These are phyloP conservation scores for Platycheirus albimanus DNA, from an alignment of 2,888 invertebrate genomes.

Conservation along the genomic window DNA sequence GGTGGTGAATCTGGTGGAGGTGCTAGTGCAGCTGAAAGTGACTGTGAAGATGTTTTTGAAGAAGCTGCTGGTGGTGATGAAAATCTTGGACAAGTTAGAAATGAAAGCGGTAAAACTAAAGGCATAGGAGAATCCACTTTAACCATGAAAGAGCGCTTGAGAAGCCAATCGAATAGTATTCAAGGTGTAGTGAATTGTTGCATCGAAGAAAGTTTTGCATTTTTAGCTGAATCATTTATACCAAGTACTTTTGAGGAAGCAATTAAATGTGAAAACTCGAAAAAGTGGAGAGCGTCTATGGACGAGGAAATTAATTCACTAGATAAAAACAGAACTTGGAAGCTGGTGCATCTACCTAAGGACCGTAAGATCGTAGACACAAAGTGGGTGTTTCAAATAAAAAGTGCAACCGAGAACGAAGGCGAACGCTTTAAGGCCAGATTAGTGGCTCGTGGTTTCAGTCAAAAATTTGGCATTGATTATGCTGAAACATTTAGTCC, in stretches of 20 bases:
- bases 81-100: background rate
- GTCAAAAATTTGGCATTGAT: constrained; percentile 76
- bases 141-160: background rate
- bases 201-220: background rate
- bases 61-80: background rate
- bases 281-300: constrained; percentile 72
- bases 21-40: too few species aligned
- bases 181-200: background rate
- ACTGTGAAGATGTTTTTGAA: too few species aligned
- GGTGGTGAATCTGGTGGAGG: too few species aligned
- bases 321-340: constrained; percentile 62
- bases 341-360: constrained; percentile 47
- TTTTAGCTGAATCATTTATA: constrained; percentile 38
- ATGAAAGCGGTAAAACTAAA: background rate
- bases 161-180: background rate
- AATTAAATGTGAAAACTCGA: constrained; percentile 47
- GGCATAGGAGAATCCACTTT: background rate
- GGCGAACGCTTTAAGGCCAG: too few species aligned
- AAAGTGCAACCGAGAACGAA: too few species aligned
- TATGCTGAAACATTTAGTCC: constrained; percentile 78
- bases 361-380: constrained; percentile 71
- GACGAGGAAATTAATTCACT: constrained; percentile 61
- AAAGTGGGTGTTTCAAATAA: too few species aligned
- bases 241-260: constrained; percentile 66
- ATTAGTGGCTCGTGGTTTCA: constrained; percentile 76